Base-by-base conservation (phyloP, 1,140 invertebrate genomes). In the Drosophila sp. region DNA sequence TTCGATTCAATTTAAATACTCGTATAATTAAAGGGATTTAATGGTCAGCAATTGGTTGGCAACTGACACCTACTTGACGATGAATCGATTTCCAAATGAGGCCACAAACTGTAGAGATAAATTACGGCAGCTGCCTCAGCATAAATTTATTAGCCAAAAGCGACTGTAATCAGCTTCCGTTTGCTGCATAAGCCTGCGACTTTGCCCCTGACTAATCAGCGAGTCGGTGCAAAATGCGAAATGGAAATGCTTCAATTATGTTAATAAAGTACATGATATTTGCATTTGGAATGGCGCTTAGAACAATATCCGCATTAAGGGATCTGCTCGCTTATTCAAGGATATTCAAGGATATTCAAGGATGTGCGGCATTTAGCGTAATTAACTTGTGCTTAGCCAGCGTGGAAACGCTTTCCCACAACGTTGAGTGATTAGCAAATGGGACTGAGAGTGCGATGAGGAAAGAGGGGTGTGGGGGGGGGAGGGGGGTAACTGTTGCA, bases 231-330 rank as follows among this genome's bases (percentile, higher is more conserved):
- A 50, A 34, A 58, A 43, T 43, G 56, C 50, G 25, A 41, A 76
- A 53, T 65, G 72, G 72, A 76, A 84, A 75, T 80, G 73, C 45
- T 25, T 41, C 66, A 86, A 84, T 81, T 84, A 81, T 81, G 71
- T 63, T 87, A 84, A 78, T 72, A 64, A 75, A 79, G 73, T 65
- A 78, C 72, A 78, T 38, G 65, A 71, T 70, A 75, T 78, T 75
- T 78, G 75, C 75, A 78, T 78, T 78, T 57, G 34, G 58, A n/a
- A 56, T 40, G 32, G 46, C 14, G 48, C 46, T 76, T 43, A 56
- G 69, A 69, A 72, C 45, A 61, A 77, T 79, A 76, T 62, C 59
- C 63, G 80, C 57, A 67, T 72, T 78, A 54, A 51, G 36, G 48
- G 67, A 66, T 72, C 45, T 65, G n/a, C 56, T 64, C 46, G 54